Percentiles rank a stretch among this genome's conserved stretches.
Evolutionary conservation across 92 coral and sea anemone genomes (phyloP).

Genomic region (Heliopora coerulea): DNA sequence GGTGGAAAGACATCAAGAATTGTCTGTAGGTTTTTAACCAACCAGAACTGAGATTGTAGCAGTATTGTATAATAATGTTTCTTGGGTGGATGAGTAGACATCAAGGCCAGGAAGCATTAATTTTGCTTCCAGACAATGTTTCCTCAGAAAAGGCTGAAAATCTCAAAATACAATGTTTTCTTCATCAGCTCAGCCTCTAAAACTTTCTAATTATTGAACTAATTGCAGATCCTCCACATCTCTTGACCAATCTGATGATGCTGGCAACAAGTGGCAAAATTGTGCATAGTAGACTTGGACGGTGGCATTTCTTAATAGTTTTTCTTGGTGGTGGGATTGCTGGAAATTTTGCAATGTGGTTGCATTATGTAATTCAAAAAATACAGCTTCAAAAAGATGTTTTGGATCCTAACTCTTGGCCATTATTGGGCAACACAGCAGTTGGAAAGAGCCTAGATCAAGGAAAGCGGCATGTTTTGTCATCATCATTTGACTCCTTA

Average conservation of each 20-base stretch:
- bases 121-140: no score
- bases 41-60: no score
- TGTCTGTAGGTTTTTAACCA: no score
- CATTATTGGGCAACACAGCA: constrained; percentile 52
- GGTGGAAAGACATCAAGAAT: no score
- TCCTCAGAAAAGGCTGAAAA: no score
- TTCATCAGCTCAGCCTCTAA: no score
- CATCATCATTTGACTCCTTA: constrained; percentile 55
- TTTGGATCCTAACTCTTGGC: constrained; percentile 65
- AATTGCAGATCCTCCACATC: constrained; percentile 70
- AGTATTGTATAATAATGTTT: no score
- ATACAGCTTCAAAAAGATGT: constrained; percentile 60
- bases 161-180: no score
- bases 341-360: constrained; percentile 74
- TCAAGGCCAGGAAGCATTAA: no score
- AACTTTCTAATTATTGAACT: no score
- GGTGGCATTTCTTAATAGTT: constrained; percentile 63
- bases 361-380: constrained; percentile 65
- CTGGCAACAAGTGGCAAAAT: constrained; percentile 70
- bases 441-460: constrained; percentile 52
- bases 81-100: no score
- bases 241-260: constrained; percentile 66
- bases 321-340: constrained; percentile 87
- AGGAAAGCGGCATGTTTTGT: constrained; percentile 52
- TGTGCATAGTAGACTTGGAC: constrained; percentile 74